These are phyloP conservation scores for Celastrina argiolus DNA, from an alignment of 2,888 invertebrate species.

Conservation along the genomic window DNA sequence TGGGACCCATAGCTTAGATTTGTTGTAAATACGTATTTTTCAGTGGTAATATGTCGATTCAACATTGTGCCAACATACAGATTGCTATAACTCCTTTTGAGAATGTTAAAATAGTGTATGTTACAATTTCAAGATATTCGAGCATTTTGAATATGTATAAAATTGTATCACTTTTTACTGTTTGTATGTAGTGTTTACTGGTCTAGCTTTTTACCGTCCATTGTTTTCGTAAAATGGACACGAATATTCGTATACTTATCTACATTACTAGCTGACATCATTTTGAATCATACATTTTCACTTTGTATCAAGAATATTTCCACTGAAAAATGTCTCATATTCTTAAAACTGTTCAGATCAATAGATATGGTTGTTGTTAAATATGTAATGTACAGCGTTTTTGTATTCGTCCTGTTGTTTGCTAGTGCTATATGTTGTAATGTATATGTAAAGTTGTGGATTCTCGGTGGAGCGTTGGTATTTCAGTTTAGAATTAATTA, in stretches of 20 bases:
- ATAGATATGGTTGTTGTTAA: slow-evolving; percentile 39
- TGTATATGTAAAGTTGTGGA: slow-evolving; percentile 22
- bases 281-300: background rate
- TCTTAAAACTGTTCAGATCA: slow-evolving; percentile 20
- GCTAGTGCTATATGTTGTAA: slow-evolving; percentile 43
- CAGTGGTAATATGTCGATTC: slow-evolving; percentile 19
- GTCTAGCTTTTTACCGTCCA: background rate
- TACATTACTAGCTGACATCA: background rate
- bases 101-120: background rate
- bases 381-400: slow-evolving; percentile 42
- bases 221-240: background rate
- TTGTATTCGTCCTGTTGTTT: slow-evolving; percentile 46
- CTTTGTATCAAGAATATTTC: slow-evolving; percentile 6
- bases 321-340: slow-evolving; percentile 23
- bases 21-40: slow-evolving; percentile 19
- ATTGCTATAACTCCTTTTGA: background rate
- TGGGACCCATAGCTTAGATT: slow-evolving; percentile 24
- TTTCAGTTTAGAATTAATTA: background rate
- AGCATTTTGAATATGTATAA: background rate
- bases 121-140: background rate
- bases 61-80: slow-evolving; percentile 3
- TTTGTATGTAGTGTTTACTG: background rate
- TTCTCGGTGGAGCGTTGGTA: slow-evolving; percentile 4
- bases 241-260: background rate
- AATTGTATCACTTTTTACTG: background rate